Conservation (phyloP, 1,140 invertebrate genomes). For the Manduca sexta region DNA sequence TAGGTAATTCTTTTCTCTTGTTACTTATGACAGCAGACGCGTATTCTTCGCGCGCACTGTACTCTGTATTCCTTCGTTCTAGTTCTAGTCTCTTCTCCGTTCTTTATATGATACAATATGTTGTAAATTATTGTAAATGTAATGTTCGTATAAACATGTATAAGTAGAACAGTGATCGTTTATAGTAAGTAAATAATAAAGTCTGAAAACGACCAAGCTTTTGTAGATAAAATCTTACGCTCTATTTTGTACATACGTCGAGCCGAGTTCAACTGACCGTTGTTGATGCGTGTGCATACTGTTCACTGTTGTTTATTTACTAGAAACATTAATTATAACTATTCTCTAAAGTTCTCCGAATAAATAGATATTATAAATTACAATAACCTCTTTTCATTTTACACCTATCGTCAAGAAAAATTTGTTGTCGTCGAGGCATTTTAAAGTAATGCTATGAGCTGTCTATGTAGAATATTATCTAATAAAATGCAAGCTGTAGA, state of each 20-base stretch:
- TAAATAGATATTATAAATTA: slow-evolving; percentile 49
- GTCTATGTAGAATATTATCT: too few relatives aligned
- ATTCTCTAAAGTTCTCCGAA: slow-evolving; percentile 47
- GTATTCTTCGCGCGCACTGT: too few relatives aligned
- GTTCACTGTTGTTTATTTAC: slow-evolving; percentile 63
- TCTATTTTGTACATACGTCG: slow-evolving; percentile 50
- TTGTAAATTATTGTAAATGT: slow-evolving; percentile 33
- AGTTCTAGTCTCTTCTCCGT: too few relatives aligned
- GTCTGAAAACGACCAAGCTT: slow-evolving; percentile 61
- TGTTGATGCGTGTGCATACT: slow-evolving; percentile 55
- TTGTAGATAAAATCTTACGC: slow-evolving; percentile 39
- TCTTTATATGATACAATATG: slow-evolving; percentile 1
- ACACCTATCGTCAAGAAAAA: too few relatives aligned
- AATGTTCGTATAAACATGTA: slow-evolving; percentile 12
- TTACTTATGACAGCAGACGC: slow-evolving; percentile 5
- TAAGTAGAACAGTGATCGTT: slow-evolving; percentile 30
- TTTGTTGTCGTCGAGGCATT: too few relatives aligned
- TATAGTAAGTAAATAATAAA: slow-evolving; percentile 27
- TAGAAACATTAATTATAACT: slow-evolving; percentile 41
- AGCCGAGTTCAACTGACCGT: slow-evolving; percentile 33
- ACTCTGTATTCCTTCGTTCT: too few relatives aligned
- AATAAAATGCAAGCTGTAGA: too few relatives aligned
- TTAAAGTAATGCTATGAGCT: too few relatives aligned
- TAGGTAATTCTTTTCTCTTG: slow-evolving; percentile 1
- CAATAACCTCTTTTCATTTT: background rate